These are phyloP conservation scores for Pavo muticus DNA, from an alignment of 2,113 vertebrate species.

Conservation along the genomic window DNA sequence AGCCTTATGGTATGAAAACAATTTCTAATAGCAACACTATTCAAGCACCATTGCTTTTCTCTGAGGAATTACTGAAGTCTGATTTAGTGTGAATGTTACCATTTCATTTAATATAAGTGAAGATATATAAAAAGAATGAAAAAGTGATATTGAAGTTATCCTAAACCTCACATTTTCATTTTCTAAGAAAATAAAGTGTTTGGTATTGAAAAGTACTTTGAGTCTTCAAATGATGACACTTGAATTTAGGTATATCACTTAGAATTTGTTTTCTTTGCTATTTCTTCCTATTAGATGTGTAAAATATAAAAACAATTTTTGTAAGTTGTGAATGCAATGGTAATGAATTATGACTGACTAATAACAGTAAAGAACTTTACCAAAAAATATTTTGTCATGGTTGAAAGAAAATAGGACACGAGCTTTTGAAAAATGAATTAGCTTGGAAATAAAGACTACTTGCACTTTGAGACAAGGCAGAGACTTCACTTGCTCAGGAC, in stretches of 20 bases:
- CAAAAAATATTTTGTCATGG: not conserved
- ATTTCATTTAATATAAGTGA: constrained; percentile 33
- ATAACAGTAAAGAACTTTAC: not conserved
- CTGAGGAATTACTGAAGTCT: constrained; percentile 11
- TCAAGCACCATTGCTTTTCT: constrained; percentile 37
- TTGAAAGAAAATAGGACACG: not conserved
- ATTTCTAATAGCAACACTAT: constrained; percentile 21
- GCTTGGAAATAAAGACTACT: not conserved
- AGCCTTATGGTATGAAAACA: constrained; percentile 27
- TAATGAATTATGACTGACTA: not conserved
- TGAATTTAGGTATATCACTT: not conserved
- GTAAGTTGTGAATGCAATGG: not conserved
- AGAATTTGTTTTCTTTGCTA: not conserved
- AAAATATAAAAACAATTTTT: not conserved
- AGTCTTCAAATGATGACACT: not conserved
- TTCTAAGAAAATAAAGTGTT: not conserved
- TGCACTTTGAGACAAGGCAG: constrained; percentile 20
- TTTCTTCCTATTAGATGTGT: not conserved
- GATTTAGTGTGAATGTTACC: not conserved
- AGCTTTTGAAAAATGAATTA: constrained; percentile 6
- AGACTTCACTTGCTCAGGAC: not conserved
- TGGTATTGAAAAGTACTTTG: not conserved
- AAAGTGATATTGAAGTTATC: not conserved
- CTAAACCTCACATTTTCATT: not conserved
- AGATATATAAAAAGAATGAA: not conserved